Conservation (phyloP, 2,888 invertebrate genomes). For the Melanargia galathea region DNA sequence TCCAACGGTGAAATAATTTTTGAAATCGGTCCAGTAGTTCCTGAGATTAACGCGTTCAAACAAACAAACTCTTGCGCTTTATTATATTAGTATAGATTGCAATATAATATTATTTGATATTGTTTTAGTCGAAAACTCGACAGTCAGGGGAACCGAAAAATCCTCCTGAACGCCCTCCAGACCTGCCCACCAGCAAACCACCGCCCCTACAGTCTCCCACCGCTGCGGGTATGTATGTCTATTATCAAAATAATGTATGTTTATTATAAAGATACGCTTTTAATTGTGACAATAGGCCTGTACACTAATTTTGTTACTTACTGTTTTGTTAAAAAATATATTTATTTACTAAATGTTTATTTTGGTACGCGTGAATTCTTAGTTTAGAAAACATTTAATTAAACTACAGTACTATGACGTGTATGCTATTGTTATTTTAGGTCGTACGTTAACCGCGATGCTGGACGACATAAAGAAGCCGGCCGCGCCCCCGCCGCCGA, state of each 20-base stretch:
- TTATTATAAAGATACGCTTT: not conserved
- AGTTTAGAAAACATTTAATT: too few relatives aligned
- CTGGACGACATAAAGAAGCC: constrained; percentile 73
- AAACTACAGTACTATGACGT: too few relatives aligned
- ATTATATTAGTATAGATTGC: too few relatives aligned
- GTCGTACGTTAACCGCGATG: constrained; percentile 70
- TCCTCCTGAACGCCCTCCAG: constrained; percentile 42
- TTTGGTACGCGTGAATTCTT: too few relatives aligned
- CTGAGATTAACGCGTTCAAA: too few relatives aligned
- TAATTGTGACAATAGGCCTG: too few relatives aligned
- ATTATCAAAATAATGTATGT: not conserved
- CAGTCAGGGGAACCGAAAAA: constrained; percentile 61
- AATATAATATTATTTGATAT: constrained; percentile 10
- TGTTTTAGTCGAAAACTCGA: constrained; percentile 62
- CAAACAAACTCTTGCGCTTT: too few relatives aligned
- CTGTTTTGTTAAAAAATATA: too few relatives aligned
- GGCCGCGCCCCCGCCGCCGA: constrained; percentile 49
- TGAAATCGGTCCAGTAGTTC: too few relatives aligned
- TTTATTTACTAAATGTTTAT: too few relatives aligned
- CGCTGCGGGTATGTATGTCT: constrained; percentile 57
- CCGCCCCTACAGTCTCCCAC: constrained; percentile 69
- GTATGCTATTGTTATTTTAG: constrained; percentile 48
- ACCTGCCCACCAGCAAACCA: constrained; percentile 42
- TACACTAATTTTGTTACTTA: too few relatives aligned
- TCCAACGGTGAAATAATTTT: too few relatives aligned